A percentile compares a stretch with the other conserved stretches of the same genome.
Evolutionary conservation across 2,113 vertebrate species (phyloP).

Genomic region (Nyctereutes procyonoides): DNA sequence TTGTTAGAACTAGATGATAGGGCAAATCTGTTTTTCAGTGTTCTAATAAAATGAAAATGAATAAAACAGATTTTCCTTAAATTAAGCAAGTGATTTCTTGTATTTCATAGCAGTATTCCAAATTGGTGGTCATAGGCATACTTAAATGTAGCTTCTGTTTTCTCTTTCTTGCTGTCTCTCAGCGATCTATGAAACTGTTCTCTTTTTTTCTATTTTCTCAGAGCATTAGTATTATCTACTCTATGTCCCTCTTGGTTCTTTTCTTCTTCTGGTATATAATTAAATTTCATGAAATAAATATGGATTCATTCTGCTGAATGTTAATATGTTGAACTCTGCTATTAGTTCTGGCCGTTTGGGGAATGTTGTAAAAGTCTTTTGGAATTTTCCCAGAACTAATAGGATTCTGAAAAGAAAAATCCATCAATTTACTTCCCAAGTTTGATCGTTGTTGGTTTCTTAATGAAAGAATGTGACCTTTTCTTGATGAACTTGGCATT

Average conservation of each 20-base stretch:
- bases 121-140: background rate
- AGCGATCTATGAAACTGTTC: background rate
- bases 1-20: conserved; percentile 18
- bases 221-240: conserved; percentile 33
- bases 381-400: conserved; percentile 60
- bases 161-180: conserved; percentile 16
- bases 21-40: background rate
- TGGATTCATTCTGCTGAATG: conserved; percentile 60
- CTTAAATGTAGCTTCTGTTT: conserved; percentile 44
- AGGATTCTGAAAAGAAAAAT: conserved; percentile 70
- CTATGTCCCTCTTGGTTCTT: conserved; percentile 56
- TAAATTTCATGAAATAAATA: conserved; percentile 77
- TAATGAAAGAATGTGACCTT: conserved; percentile 61
- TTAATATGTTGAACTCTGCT: conserved; percentile 69
- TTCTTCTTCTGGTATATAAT: conserved; percentile 65
- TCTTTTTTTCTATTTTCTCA: conserved; percentile 39
- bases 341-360: conserved; percentile 55
- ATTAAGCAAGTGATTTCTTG: background rate
- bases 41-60: background rate
- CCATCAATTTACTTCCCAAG: conserved; percentile 53
- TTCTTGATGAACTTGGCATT: conserved; percentile 63
- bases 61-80: conserved; percentile 17
- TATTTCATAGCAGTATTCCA: conserved; percentile 5
- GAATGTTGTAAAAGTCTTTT: conserved; percentile 63
- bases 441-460: conserved; percentile 55